Evolutionary conservation across 2,888 invertebrate species (phyloP), one percentile per base, ranked within the genome.

Genomic region (Timandra comae): DNA sequence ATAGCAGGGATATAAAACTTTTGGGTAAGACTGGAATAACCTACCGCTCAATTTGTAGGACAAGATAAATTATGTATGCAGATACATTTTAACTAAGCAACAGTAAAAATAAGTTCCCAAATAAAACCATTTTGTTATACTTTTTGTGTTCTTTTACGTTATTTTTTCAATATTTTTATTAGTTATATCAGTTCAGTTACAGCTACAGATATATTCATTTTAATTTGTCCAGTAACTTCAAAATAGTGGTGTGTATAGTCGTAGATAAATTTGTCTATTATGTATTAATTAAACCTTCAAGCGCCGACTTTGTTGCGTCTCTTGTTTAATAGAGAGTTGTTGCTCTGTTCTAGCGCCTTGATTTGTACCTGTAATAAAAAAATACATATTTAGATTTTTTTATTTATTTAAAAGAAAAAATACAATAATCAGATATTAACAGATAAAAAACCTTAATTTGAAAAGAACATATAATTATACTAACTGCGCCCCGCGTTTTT

Each of bases 361-460:
- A 99, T 94, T 79, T 95, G 95, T 38, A 96, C 92, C 89, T 93
- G 88, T n/a, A n/a, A n/a, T n/a, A n/a, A n/a, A n/a, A n/a, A n/a
- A n/a, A n/a, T n/a, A n/a, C n/a, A n/a, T n/a, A n/a, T n/a, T n/a
- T n/a, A n/a, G n/a, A n/a, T n/a, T n/a, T n/a, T n/a, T n/a, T n/a
- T 7, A 8, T n/a, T 9, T 13, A 10, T 16, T 3, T 3, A 4
- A 5, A 6, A 11, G 10, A 6, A 12, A 9, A 20, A 22, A 26
- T 30, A 31, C 27, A 7, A 27, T 9, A 20, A 12, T 9, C 3
- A 29, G 21, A 23, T 12, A 12, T 10, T 20, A 8, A n/a, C n/a
- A n/a, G n/a, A n/a, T n/a, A n/a, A n/a, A n/a, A n/a, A n/a, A n/a
- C n/a, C n/a, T n/a, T n/a, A n/a, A n/a, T n/a, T n/a, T n/a, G n/a